Base-by-base conservation (phyloP, 2,113 vertebrate genomes). In the Tapirus terrestris region DNA sequence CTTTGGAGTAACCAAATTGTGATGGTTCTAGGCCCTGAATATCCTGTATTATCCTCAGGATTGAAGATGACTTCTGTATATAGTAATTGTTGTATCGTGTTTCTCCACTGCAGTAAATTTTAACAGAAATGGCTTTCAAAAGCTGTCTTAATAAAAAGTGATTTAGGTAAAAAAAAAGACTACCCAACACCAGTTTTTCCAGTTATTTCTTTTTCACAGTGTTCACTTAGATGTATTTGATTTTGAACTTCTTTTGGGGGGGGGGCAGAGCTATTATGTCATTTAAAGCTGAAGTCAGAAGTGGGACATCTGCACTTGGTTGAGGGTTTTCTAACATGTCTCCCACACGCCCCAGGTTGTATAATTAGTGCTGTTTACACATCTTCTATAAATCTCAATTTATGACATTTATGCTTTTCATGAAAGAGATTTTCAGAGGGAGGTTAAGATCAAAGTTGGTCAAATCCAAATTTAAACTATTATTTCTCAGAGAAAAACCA, bases 1-100 rank as follows among this genome's bases (percentile, higher is more conserved):
- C 96, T 98, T 97, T 87, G 25, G 70, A 98, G 94, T 98, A 98
- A 97, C 91, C 95, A 97, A 98, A 98, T 82, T 98, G 92, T 93
- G 75, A 91, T 79, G 96, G 76, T 96, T 56, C 72, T 29, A 73
- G 84, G 45, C 80, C 82, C 79, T 92, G 97, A 96, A 94, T 96
- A 95, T 92, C 93, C 83, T 97, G 94, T 85, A 96, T 88, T 96
- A 87, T 94, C 87, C 90, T 95, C 93, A 45, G 61, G 94, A 65
- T 96, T 94, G 45, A 97, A 97, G 86, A 92, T 93, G 94, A 96
- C 82, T 93, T 95, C 80, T 51, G 53, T 67, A 84, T 93, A 83
- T 3, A 58, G 84, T 83, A 98, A 97, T 21, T 84, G 63, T 58
- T 95, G 43, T 91, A 97, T 96, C 56, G 2, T 75, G 85, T 91